Percentiles rank a stretch among this genome's conserved stretches.
phyloP scores from a whole-genome alignment of 2,797 vertebrate species.

The Ispidina picta region DNA sequence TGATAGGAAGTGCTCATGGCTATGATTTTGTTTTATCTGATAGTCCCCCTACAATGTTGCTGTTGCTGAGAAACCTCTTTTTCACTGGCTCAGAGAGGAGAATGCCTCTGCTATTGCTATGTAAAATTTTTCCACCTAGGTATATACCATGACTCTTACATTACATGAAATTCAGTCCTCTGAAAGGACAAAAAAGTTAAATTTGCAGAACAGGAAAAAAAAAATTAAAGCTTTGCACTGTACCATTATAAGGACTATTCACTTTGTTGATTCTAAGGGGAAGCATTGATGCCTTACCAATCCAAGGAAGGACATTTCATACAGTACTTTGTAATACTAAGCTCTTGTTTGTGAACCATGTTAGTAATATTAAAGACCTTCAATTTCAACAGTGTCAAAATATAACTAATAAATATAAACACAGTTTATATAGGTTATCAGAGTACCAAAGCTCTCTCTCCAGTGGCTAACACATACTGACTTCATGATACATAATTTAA shows the following conservation, averaged over 20 bases:
- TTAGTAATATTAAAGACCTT: neutral
- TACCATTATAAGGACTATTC: neutral
- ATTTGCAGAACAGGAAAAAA: neutral
- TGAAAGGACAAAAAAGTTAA: neutral
- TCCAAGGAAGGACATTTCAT: neutral
- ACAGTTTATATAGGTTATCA: neutral
- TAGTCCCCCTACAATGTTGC: neutral
- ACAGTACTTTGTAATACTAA: neutral
- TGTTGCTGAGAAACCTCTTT: conserved; percentile 53
- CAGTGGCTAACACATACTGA: neutral
- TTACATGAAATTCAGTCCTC: neutral
- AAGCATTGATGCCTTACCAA: neutral
- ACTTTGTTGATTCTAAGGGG: neutral
- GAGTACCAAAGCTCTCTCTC: neutral
- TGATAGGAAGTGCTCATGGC: conserved; percentile 23
- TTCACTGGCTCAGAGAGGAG: neutral
- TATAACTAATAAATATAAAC: neutral
- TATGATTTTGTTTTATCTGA: conserved; percentile 47
- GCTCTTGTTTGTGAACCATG: neutral
- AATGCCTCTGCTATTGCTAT: neutral
- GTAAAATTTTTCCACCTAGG: neutral
- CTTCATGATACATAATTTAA: neutral
- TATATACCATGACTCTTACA: neutral
- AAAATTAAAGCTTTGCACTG: neutral
- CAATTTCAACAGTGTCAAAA: neutral